Base-by-base conservation (phyloP, 2,797 vertebrate genomes). In the Phrynocephalus vlangalii region DNA sequence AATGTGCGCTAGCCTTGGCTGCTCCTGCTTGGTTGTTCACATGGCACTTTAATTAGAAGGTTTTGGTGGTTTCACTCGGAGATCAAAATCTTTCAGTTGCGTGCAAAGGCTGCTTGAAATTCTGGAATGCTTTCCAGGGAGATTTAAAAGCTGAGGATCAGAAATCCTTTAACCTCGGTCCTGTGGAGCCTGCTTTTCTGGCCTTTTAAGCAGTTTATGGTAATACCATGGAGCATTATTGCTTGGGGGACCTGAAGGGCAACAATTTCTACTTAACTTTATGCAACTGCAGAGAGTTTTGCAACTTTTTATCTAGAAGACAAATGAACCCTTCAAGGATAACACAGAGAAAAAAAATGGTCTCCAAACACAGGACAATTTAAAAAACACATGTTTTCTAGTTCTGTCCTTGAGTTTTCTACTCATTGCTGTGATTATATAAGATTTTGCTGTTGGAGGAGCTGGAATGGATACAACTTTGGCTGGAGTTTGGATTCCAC, bases 181-280 rank as follows among this genome's bases (percentile, higher is more conserved):
- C 83, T 86, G 75, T 63, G 88, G 84, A 86, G 56, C 10, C 0
- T 86, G 67, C 82, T 88, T 93, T 92, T 87, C 94, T 92, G 87
- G 30, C 90, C 82, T 94, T 76, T 94, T 60, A 50, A 92, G 85
- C 66, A 26, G 26, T 76, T 87, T 89, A 0, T 90, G 88, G 85
- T 88, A 81, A 76, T 67, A 85, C 87, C 48, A 2, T n/a, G 66
- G 60, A 90, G 67, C 82, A 75, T 82, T 44, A 44, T 5, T 90
- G 38, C 63, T 83, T 52, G 26, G 20, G 70, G 84, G 75, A 89
- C 63, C 70, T 78, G 48, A 86, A 67, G 85, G 90, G 44, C 77
- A 94, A 88, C 48, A 92, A 86, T 91, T 95, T 92, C 77, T 92
- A 44, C 88, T 93, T 87, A 95, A 90, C 38, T 87, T 77, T 89